Base-by-base conservation (phyloP, 2,888 invertebrate genomes). In the Euspilapteryx auroguttella region DNA sequence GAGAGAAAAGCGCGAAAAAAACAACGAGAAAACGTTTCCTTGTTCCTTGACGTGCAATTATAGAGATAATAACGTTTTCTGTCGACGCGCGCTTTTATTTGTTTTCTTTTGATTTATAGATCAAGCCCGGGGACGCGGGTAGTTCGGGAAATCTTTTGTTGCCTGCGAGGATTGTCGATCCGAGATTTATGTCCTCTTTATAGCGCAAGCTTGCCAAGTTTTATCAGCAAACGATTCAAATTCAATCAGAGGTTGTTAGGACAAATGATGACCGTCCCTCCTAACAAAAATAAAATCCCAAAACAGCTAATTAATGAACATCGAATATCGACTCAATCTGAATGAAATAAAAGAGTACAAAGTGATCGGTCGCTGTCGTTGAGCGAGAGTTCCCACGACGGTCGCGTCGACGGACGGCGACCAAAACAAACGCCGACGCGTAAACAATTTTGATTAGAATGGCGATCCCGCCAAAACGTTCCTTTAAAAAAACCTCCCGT, bases 371-470 rank as follows among this genome's bases (percentile, higher is more conserved):
- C 17, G 8, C 5, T 17, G 25, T 35, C 49, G 53, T n/a, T n/a
- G n/a, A n/a, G n/a, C n/a, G n/a, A n/a, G n/a, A n/a, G n/a, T 59
- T 64, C 64, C 64, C 64, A 65, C 64, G 64, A 34, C 31, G 33
- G 32, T 15, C 24, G 22, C n/a, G 21, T 11, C 32, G 40, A 24
- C 40, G 39, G 14, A 25, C 9, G 10, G 14, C 14, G n/a, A 50
- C 49, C 46, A 54, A 57, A 49, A 54, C 47, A 40, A 45, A 42
- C 37, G 40, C 28, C 40, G 48, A 52, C 55, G 64, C 69, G 75
- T 73, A 73, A 73, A 75, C 71, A 66, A 75, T 75, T 73, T 75
- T 73, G 73, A 75, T 75, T 71, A 71, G 73, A 71, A 69, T 66
- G 62, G 64, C 63, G 59, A 61, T 58, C 59, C 55, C 56, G 55